phyloP scores from a whole-genome alignment of 2,113 vertebrate genomes.

The Argyrosomus japonicus region DNA sequence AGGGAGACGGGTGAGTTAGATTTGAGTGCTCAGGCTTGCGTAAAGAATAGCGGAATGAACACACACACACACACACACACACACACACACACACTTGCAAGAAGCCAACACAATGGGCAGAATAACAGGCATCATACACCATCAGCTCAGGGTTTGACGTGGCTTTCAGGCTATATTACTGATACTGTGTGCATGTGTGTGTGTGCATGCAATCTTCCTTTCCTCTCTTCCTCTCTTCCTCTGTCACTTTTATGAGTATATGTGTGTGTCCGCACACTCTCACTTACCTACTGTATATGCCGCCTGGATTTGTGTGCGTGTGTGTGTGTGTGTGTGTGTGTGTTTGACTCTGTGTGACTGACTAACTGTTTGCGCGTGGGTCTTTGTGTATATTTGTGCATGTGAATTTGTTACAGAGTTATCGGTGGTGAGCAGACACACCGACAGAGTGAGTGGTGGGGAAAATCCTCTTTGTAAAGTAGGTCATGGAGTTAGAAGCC shows the following conservation, averaged over 20 bases:
- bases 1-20: constrained; percentile 53
- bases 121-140: constrained; percentile 65
- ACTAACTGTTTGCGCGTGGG: constrained; percentile 24
- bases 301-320: not conserved
- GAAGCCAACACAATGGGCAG: constrained; percentile 45
- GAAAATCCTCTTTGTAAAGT: constrained; percentile 84
- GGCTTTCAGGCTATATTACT: constrained; percentile 53
- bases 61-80: not conserved
- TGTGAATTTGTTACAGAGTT: constrained; percentile 69
- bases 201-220: constrained; percentile 8
- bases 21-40: constrained; percentile 62
- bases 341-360: constrained; percentile 31
- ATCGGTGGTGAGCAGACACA: constrained; percentile 74
- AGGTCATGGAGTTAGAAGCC: constrained; percentile 80
- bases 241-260: constrained; percentile 15
- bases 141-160: constrained; percentile 54
- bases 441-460: constrained; percentile 67
- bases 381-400: constrained; percentile 39
- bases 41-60: constrained; percentile 46
- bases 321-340: constrained; percentile 27
- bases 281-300: not conserved
- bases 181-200: constrained; percentile 8
- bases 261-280: not conserved
- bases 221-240: not conserved
- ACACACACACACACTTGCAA: constrained; percentile 15